A percentile compares a stretch with the other conserved stretches of the same genome.
Evolutionary conservation across 2,113 vertebrate genomes (phyloP).

Genomic region (Leucopternis melanops): DNA sequence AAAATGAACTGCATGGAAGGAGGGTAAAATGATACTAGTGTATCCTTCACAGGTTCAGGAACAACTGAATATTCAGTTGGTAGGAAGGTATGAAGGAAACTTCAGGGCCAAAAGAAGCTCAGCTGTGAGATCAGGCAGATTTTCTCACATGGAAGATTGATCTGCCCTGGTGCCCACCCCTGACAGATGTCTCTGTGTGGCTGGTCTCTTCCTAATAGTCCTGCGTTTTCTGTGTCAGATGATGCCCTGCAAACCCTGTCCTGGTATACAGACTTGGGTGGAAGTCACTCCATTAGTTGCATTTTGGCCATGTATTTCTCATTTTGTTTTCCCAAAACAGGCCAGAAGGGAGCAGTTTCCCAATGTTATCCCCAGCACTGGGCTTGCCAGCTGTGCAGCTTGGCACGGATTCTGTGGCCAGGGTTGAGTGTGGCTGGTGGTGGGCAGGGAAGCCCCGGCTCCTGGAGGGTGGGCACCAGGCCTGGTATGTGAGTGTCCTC

Average conservation of each 20-base stretch:
- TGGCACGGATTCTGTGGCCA: not conserved
- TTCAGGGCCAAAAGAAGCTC: not conserved
- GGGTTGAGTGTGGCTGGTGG: not conserved
- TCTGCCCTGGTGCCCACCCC: not conserved
- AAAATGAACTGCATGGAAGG: not conserved
- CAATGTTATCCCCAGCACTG: not conserved
- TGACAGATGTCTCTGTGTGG: not conserved
- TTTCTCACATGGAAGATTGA: not conserved
- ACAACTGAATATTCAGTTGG: not conserved
- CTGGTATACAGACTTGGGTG: not conserved
- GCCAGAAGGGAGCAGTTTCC: not conserved
- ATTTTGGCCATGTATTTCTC: not conserved
- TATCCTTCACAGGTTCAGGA: not conserved
- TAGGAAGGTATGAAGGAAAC: not conserved
- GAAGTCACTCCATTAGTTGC: not conserved
- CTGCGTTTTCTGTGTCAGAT: not conserved
- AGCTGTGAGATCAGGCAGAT: not conserved
- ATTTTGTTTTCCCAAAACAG: not conserved
- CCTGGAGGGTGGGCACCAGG: not conserved
- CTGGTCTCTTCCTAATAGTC: not conserved
- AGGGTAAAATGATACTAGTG: not conserved
- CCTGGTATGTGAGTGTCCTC: not conserved
- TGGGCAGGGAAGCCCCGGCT: not conserved
- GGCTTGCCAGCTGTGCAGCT: not conserved
- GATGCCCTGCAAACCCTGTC: not conserved